Evolutionary conservation across 1,140 invertebrate genomes (phyloP).

Genomic region (Eumaeus atala): DNA sequence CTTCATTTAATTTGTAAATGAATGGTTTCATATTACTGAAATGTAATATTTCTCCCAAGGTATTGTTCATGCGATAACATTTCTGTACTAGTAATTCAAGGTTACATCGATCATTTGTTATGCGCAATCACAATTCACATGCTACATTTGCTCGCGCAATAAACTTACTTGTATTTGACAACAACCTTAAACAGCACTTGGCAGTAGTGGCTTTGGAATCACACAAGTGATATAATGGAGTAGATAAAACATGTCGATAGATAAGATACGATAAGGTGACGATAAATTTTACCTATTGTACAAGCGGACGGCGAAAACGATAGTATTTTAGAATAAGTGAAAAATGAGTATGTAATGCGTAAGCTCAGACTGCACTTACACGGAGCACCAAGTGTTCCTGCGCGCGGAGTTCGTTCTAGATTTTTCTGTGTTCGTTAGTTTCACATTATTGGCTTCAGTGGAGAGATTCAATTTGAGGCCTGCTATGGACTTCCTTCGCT

Average conservation of each 20-base stretch:
- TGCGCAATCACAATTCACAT: neutral
- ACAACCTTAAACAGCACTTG: neutral
- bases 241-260: constrained; percentile 37
- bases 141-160: neutral
- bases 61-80: constrained; percentile 11
- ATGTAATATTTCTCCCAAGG: neutral
- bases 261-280: constrained; percentile 29
- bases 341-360: constrained; percentile 11
- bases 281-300: neutral
- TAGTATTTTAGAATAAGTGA: constrained; percentile 10
- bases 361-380: constrained; percentile 45
- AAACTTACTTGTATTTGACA: neutral
- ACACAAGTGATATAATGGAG: constrained; percentile 29
- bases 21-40: neutral
- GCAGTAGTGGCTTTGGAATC: constrained; percentile 10
- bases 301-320: neutral
- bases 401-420: constrained; percentile 47
- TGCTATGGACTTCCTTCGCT: constrained; percentile 63
- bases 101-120: constrained; percentile 15
- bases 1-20: no score
- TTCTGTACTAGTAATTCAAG: constrained; percentile 11
- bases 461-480: constrained; percentile 54
- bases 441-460: constrained; percentile 41
- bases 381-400: constrained; percentile 70
- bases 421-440: constrained; percentile 35